Evolutionary conservation across 2,888 invertebrate species (phyloP), one percentile per base, ranked within the genome.

Genomic region (Melanotus villosus): DNA sequence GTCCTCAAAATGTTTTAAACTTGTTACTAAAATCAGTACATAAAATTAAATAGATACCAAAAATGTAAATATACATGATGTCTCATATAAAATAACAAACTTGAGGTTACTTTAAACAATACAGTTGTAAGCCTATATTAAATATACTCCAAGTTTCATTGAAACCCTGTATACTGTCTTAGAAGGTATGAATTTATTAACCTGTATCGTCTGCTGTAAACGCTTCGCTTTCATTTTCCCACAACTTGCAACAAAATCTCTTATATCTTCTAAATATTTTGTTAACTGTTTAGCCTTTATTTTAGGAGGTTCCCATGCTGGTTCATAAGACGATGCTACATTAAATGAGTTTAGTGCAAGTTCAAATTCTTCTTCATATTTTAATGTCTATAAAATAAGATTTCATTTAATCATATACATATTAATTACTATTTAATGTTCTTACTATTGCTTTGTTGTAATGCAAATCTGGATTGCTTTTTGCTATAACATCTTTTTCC

Each of bases 391-490:
- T 52, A 82, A 80, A 65, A 54, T 30, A 18, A 34, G 23, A 41
- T 47, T 16, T 10, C 7, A 1, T 26, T 30, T 54, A 1, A 14
- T 43, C 3, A 50, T 50, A 12, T 23, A n/a, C 21, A n/a, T n/a
- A n/a, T n/a, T n/a, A n/a, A n/a, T n/a, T n/a, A n/a, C n/a, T n/a
- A n/a, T n/a, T n/a, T n/a, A n/a, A n/a, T n/a, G 4, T 30, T 88
- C 91, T 90, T 86, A 95, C 95, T 80, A 93, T 89, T 67, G 92
- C 94, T 86, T 92, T 92, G 84, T 96, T 96, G 81, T 92, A 95
- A 85, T 93, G 92, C 47, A 96, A 86, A 84, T 95, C 94, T 0
- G 94, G 91, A 75, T 92, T 92, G 70, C 90, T 90, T 79, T 86
- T 89, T 0, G 93, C 91, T 1, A 91, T 86, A 0, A 90, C 86